A percentile compares a stretch with the other conserved stretches of the same genome.
Conservation (phyloP, 1,140 invertebrate species). For the Paracyclopina nana region DNA sequence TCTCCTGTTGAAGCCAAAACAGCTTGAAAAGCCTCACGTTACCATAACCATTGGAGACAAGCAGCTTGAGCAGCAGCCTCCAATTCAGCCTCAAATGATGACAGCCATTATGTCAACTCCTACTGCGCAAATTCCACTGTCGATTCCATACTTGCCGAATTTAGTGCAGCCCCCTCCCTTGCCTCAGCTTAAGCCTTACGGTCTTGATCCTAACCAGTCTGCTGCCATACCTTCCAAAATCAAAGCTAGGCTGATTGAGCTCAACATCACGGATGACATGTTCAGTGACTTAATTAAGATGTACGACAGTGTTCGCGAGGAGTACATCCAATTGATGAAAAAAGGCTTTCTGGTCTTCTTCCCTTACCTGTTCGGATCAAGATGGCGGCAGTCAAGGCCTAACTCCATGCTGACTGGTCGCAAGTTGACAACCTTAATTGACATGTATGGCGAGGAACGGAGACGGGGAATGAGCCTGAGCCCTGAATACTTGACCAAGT, state of each 20-base stretch:
- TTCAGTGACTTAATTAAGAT: not conserved
- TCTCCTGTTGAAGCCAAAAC: not conserved
- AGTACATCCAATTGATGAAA: slow-evolving; percentile 4
- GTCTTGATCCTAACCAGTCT: no score
- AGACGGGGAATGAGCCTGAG: not conserved
- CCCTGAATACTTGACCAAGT: not conserved
- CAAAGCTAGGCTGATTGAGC: not conserved
- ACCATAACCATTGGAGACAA: slow-evolving; percentile 2
- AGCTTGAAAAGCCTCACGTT: not conserved
- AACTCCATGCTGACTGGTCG: not conserved
- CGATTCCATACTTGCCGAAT: not conserved
- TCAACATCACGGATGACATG: not conserved
- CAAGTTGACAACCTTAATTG: not conserved
- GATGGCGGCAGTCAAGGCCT: not conserved
- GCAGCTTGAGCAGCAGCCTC: not conserved
- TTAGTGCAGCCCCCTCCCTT: not conserved
- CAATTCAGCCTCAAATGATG: not conserved
- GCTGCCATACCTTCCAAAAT: not conserved
- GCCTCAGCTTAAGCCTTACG: not conserved
- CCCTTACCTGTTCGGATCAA: not conserved
- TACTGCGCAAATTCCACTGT: not conserved
- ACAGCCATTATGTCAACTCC: not conserved
- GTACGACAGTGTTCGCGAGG: not conserved
- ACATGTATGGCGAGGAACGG: not conserved
- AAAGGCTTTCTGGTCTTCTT: slow-evolving; percentile 8